Evolutionary conservation across 2,888 invertebrate genomes (phyloP).

Genomic region (Nymphalis polychloros): DNA sequence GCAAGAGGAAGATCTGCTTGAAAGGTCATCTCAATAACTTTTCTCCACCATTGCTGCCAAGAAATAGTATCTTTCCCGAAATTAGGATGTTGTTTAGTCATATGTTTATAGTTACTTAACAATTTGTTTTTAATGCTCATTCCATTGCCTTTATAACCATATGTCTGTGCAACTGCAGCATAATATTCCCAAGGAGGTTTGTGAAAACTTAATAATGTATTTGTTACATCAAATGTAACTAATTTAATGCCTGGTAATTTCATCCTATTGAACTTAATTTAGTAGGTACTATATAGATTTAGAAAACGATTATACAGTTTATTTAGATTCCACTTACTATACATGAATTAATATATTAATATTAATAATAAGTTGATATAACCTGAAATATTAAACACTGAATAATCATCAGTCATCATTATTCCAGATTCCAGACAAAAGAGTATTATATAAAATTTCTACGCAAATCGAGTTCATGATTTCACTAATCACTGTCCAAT

Average conservation of each 20-base stretch:
- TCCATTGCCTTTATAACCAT: slow-evolving; percentile 84
- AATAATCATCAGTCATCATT: too few relatives aligned
- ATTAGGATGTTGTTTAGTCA: slow-evolving; percentile 88
- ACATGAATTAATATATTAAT: too few relatives aligned
- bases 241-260: slow-evolving; percentile 79
- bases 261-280: slow-evolving; percentile 50
- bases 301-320: not conserved
- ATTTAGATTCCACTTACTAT: too few relatives aligned
- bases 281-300: not conserved
- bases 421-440: too few relatives aligned
- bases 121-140: slow-evolving; percentile 83
- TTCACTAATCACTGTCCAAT: too few relatives aligned
- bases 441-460: too few relatives aligned
- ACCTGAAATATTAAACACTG: too few relatives aligned
- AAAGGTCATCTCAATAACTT: slow-evolving; percentile 85
- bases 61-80: slow-evolving; percentile 87
- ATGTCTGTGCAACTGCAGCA: slow-evolving; percentile 84
- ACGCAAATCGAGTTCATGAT: too few relatives aligned
- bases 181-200: slow-evolving; percentile 88
- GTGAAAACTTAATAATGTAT: slow-evolving; percentile 89
- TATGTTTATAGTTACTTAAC: slow-evolving; percentile 83
- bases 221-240: slow-evolving; percentile 94
- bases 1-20: slow-evolving; percentile 68
- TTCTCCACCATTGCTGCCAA: slow-evolving; percentile 93
- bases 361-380: too few relatives aligned